Evolutionary conservation across 2,888 invertebrate species (phyloP), one percentile per base, ranked within the genome.

Genomic region (Polia nebulosa): DNA sequence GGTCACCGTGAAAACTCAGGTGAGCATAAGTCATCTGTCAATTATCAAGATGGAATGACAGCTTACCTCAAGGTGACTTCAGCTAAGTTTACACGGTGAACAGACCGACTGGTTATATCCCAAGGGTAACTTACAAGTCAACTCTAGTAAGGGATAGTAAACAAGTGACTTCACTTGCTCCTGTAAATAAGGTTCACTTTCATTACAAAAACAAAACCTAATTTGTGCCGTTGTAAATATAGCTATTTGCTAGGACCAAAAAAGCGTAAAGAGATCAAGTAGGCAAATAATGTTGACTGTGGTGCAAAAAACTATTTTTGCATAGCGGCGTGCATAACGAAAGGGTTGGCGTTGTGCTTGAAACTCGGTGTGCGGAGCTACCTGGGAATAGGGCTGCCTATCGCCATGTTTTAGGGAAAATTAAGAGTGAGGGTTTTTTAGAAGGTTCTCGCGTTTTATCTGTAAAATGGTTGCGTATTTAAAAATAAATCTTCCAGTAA

Each of bases 281-380:
- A 66, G 65, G 80, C 62, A 82, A 83, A 87, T 87, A 85, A 82
- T 77, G 76, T 78, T 78, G 72, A 81, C 77, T 82, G 62, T 70
- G 72, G 64, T 68, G 62, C 52, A 84, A 85, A 83, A 86, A 78
- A 80, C 72, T 84, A 83, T 85, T 85, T 84, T 80, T 83, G 77
- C 81, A 81, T 70, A 76, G 84, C 86, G 76, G 86, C 87, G 87
- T 90, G 88, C 86, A 88, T 91, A 91, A 92, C 90, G 89, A 92
- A 91, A 87, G 87, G 87, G 88, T 90, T 91, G 84, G 86, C 89
- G 84, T 72, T 80, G 87, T 83, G 76, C 88, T 89, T 80, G 85
- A 88, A 89, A 86, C 87, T 86, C 83, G 73, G 74, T 82, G 84
- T 68, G 81, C 84, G 82, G 82, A 84, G 80, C 81, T 83, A 78